These are phyloP conservation scores for Carduelis carduelis DNA, from an alignment of 2,797 vertebrate species.

Conservation along the genomic window DNA sequence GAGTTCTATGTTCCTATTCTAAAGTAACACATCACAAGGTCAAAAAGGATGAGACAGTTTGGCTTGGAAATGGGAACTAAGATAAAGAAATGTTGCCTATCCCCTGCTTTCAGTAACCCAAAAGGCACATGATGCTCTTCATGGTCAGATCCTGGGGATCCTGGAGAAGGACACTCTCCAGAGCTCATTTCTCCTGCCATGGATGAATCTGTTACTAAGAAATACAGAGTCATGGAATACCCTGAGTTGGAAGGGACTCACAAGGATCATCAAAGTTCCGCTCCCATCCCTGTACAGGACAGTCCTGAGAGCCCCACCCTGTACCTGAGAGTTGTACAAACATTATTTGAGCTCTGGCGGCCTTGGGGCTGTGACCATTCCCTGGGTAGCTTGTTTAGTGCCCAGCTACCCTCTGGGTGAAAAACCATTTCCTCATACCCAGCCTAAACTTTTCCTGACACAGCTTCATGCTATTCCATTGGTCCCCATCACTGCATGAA, in stretches of 20 bases:
- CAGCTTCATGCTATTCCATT: not conserved
- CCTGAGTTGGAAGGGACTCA: not conserved
- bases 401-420: rapidly evolving
- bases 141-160: not conserved
- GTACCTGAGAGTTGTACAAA: not conserved
- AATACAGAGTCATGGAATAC: not conserved
- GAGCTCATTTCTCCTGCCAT: not conserved
- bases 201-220: not conserved
- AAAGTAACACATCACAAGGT: not conserved
- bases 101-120: not conserved
- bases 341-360: not conserved
- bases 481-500: not conserved
- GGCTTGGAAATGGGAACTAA: not conserved
- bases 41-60: not conserved
- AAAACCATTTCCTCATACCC: not conserved
- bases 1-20: rapidly evolving
- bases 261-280: not conserved
- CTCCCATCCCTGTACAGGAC: not conserved
- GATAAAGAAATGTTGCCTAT: not conserved
- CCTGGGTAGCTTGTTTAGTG: not conserved
- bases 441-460: not conserved
- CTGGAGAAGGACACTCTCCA: not conserved
- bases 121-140: not conserved
- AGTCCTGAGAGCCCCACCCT: not conserved
- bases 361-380: too few species aligned